Evolutionary conservation across 2,888 invertebrate species (phyloP), one percentile per base, ranked within the genome.

Genomic region (Thereva unica): DNA sequence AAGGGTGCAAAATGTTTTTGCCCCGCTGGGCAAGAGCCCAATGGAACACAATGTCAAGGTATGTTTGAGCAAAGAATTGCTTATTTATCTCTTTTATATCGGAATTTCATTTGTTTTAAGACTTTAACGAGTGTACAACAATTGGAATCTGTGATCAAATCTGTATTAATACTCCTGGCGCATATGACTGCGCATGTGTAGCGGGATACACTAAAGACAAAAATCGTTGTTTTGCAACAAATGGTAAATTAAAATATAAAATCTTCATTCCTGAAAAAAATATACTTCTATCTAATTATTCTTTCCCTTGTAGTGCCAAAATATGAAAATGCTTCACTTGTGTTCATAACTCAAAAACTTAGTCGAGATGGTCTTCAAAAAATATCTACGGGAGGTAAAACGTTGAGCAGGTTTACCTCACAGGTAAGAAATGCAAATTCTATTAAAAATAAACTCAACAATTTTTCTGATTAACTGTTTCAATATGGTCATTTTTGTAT

Each of bases 1-100:
- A 82, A 83, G 70, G 92, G 92, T 4, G 85, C 88, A 42, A 83
- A 84, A 64, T 93, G 93, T 81, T 92, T 85, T 83, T 93, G 93
- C 81, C 84, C 85, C 23, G 78, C 80, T 45, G 92, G 92, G 0
- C 85, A 86, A 78, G 78, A 78, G 72, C 76, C 88, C 2, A 83
- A 85, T 69, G 84, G 81, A 64, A 86, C 84, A 34, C 81, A 80
- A 59, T 92, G 92, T 76, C 82, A 86, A 61, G 84, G 84, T 84
- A 75, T 37, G 34, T 52, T 53, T 12, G 5, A 49, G 7, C n/a
- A 9, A 59, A 52, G 9, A 67, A 35, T 34, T 12, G 38, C 4
- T 57, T n/a, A 59, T 50, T 12, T 52, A 40, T 53, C 9, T 23
- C 40, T 41, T 9, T 37, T 6, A 34, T 59, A 12, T 40, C 38